A percentile compares a stretch with the other conserved stretches of the same genome.
Conservation (phyloP, 2,888 invertebrate genomes). For the Synergus laeviventris region DNA sequence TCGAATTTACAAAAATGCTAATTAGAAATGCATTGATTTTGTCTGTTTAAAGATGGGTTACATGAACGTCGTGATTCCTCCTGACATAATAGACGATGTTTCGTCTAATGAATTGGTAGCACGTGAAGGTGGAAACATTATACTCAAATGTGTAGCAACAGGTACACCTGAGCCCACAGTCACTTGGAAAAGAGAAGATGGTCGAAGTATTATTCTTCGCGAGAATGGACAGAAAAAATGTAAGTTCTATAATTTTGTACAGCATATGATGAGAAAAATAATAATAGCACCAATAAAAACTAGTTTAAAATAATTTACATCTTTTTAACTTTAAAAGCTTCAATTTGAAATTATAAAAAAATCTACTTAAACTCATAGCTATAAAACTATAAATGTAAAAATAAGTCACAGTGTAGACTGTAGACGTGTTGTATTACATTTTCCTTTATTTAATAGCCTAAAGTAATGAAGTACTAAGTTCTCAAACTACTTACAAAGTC, state of each 20-base stretch:
- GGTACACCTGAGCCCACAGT: conserved; percentile 89
- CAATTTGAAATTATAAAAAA: background rate
- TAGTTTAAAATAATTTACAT: no score
- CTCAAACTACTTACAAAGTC: conserved; percentile 28
- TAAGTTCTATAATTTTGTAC: conserved; percentile 60
- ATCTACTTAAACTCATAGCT: no score
- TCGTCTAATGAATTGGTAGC: conserved; percentile 86
- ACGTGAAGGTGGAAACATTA: conserved; percentile 88
- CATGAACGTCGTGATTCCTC: conserved; percentile 91
- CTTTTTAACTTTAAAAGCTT: no score
- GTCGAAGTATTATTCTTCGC: conserved; percentile 85
- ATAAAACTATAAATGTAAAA: background rate
- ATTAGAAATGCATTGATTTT: background rate
- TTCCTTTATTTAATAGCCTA: conserved; percentile 13
- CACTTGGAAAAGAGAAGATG: conserved; percentile 88
- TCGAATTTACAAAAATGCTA: background rate
- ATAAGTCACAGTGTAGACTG: conserved; percentile 1
- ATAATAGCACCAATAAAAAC: background rate
- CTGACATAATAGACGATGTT: conserved; percentile 89
- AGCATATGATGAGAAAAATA: no score
- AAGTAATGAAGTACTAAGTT: conserved; percentile 33
- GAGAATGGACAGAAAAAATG: conserved; percentile 78
- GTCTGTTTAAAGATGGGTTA: conserved; percentile 86
- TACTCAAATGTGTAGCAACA: conserved; percentile 87
- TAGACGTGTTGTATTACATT: conserved; percentile 1